phyloP scores from a whole-genome alignment of 1,140 invertebrate genomes.

The Sycophaga agraensis region DNA sequence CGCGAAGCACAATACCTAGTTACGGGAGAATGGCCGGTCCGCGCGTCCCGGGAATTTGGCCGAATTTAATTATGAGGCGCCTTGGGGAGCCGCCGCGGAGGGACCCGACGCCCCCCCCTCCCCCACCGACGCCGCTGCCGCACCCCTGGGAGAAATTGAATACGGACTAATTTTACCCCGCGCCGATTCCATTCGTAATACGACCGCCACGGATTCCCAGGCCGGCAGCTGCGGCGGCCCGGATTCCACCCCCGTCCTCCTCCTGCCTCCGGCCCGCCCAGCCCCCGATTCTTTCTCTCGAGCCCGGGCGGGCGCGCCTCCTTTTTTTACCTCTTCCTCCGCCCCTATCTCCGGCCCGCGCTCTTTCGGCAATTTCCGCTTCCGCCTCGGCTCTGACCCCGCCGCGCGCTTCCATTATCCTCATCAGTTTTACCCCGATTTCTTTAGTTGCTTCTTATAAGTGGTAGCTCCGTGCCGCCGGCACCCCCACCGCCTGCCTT shows the following conservation, averaged over 20 bases:
- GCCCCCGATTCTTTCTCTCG: not conserved
- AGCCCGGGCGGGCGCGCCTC: too few species aligned
- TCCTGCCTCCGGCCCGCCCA: too few species aligned
- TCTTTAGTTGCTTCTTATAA: not conserved
- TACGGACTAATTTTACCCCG: slow-evolving; percentile 56
- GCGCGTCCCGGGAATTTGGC: slow-evolving; percentile 51
- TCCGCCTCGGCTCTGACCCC: not conserved
- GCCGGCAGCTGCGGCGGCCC: too few species aligned
- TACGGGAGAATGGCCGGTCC: slow-evolving; percentile 54
- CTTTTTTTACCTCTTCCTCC: slow-evolving; percentile 10
- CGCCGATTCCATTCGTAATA: slow-evolving; percentile 43
- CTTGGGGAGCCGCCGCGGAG: slow-evolving; percentile 46
- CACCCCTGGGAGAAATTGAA: slow-evolving; percentile 54
- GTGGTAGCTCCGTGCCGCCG: too few species aligned
- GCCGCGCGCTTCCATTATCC: not conserved
- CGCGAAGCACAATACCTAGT: slow-evolving; percentile 56
- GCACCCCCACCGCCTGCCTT: too few species aligned
- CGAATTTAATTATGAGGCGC: slow-evolving; percentile 59
- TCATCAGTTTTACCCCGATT: not conserved
- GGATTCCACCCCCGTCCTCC: too few species aligned
- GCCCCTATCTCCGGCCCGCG: not conserved
- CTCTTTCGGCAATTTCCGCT: not conserved
- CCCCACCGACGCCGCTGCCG: not conserved
- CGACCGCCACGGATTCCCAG: slow-evolving; percentile 34
- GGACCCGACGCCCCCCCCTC: not conserved